Evolutionary conservation across 2,888 invertebrate genomes (phyloP).

Genomic region (Caenorhabditis sp.): DNA sequence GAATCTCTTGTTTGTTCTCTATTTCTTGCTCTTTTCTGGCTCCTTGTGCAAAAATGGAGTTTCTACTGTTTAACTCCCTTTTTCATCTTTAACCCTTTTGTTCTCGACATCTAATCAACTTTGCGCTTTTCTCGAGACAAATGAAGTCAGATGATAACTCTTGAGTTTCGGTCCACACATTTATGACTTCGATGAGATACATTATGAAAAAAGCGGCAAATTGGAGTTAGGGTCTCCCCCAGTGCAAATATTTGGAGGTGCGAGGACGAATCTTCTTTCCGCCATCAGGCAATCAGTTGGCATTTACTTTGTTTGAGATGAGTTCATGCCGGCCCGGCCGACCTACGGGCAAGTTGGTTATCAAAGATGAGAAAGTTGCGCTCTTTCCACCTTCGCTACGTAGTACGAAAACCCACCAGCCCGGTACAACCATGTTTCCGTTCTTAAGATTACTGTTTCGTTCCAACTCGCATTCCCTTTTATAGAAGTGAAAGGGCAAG

Average conservation of each 20-base stretch:
- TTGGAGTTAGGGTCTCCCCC: neutral
- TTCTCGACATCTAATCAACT: neutral
- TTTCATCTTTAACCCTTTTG: too few relatives aligned
- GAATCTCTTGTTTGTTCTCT: neutral
- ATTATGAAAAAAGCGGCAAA: conserved; percentile 41
- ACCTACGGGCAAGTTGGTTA: too few relatives aligned
- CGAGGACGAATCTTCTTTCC: neutral
- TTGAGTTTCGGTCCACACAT: conserved; percentile 38
- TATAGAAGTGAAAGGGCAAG: too few relatives aligned
- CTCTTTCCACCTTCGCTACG: too few relatives aligned
- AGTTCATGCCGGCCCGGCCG: conserved; percentile 36
- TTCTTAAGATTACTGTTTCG: neutral
- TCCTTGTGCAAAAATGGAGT: too few relatives aligned
- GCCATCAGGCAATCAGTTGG: conserved; percentile 37
- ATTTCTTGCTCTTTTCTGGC: conserved; percentile 23
- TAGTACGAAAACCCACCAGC: neutral
- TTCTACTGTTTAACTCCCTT: conserved; percentile 20
- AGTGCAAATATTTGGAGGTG: conserved; percentile 49
- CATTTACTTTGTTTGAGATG: conserved; percentile 45
- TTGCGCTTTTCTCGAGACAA: neutral
- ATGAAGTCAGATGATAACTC: conserved; percentile 8
- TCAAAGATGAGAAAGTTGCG: conserved; percentile 35
- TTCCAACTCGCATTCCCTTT: too few relatives aligned
- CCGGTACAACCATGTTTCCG: neutral
- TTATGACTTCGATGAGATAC: neutral